Base-by-base conservation (phyloP, 2,113 vertebrate genomes). In the Pandion haliaetus region DNA sequence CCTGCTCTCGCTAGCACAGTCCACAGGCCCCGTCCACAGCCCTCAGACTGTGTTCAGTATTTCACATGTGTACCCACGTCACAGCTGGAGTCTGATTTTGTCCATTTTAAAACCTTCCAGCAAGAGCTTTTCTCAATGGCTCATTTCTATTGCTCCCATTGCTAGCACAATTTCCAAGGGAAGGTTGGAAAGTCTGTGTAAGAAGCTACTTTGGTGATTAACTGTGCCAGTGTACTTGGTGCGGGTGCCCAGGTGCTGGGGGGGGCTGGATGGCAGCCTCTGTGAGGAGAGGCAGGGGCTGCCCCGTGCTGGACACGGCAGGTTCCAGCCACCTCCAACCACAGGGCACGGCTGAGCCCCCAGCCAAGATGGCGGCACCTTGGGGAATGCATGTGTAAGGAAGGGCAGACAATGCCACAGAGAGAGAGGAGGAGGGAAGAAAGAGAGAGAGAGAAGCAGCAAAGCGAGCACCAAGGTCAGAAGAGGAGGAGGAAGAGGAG, bases 281-380 rank as follows among this genome's bases (percentile, higher is more conserved):
- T 61, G 19, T 65, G 69, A 44, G 31, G 19, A n/a, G 26, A 3
- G 9, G 31, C 25, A 5, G 2, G 36, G 26, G 15, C 31, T 52
- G 25, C 31, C n/a, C 34, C 16, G 1, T 18, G 24, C 13, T 19
- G 5, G 21, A 10, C 28, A 17, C 0, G 0, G 19, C 10, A 0
- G 0, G 8, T 8, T 85, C 40, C 50, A 66, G 17, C 15, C 0
- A 0, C 28, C 9, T 62, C 40, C 31, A 45, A 2, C 23, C 23
- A 6, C 54, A 4, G 32, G 62, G 24, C 23, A 81, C 3, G 4
- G 12, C 18, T 12, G 25, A 29, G 36, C 14, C 13, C 29, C 1
- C 29, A 55, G 34, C 10, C 17, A 3, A 6, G 11, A 8, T 5
- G 12, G 10, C 0, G 0, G 6, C 2, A 1, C 28, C n/a, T 13